Base-by-base conservation (phyloP, 1,140 invertebrate species). In the Trichonephila inaurata region DNA sequence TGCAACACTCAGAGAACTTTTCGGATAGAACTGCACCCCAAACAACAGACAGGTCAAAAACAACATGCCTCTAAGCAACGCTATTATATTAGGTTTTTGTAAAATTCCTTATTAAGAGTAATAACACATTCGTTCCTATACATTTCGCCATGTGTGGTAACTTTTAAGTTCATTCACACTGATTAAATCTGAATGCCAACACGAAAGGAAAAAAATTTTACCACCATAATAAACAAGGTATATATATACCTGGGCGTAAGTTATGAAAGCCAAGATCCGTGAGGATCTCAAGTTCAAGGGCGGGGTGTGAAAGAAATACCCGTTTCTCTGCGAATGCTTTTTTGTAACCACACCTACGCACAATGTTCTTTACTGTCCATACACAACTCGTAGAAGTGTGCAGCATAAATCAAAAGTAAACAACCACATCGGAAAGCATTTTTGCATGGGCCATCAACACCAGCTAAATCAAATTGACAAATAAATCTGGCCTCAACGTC, bases 281-380 rank as follows among this genome's bases (percentile, higher is more conserved):
- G 81, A 66, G 82, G 81, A 77, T 66, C 90, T 18, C n/a, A 58
- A 33, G 90, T 92, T 85, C 82, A 92, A 92, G 90, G 90, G 90
- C 90, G 90, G 90, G 90, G 90, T 92, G 81, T 19, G 10, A 24
- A 92, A 91, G 89, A 82, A 92, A 85, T 51, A 85, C 81, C 33
- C 90, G 72, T 91, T 89, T 82, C 72, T 61, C 51, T 21, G 16
- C n/a, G 89, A 44, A 60, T 91, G 89, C 89, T 64, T 82, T 81
- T 81, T 81, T 16, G n/a, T 33, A 51, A 24, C 89, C 90, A 85
- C 90, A 66, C 90, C 90, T 92, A 92, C 90, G 90, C 90, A 92
- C 33, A n/a, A 40, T 21, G 72, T n/a, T 91, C 62, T 33, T 61
- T 83, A 64, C 61, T 77, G 62, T 82, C 81, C 24, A 82, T 61